These are phyloP conservation scores for Urocyon cinereoargenteus DNA, from an alignment of 2,797 vertebrate species.

Conservation along the genomic window DNA sequence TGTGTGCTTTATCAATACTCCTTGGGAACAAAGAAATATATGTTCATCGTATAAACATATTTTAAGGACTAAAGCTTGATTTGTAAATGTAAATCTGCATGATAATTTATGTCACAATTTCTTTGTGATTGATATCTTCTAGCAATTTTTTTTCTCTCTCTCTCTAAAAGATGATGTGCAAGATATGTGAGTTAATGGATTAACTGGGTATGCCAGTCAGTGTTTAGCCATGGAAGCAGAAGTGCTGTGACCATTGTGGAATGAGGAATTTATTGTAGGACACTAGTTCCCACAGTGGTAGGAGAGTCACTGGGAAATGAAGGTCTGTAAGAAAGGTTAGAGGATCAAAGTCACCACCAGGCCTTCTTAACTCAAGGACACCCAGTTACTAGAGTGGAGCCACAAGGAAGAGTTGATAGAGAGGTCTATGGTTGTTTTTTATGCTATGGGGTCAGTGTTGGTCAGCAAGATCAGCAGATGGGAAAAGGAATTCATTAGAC, in stretches of 20 bases:
- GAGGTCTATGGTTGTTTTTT: neutral
- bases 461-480: neutral
- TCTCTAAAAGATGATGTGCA: neutral
- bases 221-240: neutral
- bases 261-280: neutral
- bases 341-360: neutral
- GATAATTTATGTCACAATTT: constrained; percentile 9
- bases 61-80: constrained; percentile 21
- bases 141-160: neutral
- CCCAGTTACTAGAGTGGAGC: neutral
- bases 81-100: neutral
- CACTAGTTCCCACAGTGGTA: no score
- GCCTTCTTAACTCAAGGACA: neutral
- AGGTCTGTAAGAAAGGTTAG: neutral
- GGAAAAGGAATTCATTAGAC: neutral
- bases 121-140: constrained; percentile 50
- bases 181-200: constrained; percentile 7
- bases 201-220: constrained; percentile 22
- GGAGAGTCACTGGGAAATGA: neutral
- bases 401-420: neutral
- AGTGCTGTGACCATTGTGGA: neutral
- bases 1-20: neutral
- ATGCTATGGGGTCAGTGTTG: neutral
- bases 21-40: neutral
- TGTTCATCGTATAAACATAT: neutral